Percentiles rank a stretch among this genome's conserved stretches.
Evolutionary conservation across 2,113 vertebrate genomes (phyloP).

Genomic region (Egretta garzetta): DNA sequence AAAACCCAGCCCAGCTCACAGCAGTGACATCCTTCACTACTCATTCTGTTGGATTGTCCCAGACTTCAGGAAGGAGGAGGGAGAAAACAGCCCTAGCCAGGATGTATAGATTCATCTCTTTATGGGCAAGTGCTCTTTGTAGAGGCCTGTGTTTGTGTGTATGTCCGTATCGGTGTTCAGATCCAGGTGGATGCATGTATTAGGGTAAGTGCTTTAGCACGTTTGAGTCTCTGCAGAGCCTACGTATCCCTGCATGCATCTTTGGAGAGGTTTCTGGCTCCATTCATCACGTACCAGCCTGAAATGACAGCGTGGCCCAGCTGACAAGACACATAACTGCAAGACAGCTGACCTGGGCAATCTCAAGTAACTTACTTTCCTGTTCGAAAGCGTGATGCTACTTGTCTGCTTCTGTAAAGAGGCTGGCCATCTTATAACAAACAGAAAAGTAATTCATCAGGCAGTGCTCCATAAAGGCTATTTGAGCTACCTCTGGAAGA

Average conservation of each 20-base stretch:
- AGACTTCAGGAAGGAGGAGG: not conserved
- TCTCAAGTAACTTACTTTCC: not conserved
- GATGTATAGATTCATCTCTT: not conserved
- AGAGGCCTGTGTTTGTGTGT: too few relatives aligned
- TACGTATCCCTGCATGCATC: not conserved
- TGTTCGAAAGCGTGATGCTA: not conserved
- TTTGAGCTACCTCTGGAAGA: not conserved
- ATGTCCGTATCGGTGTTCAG: not conserved
- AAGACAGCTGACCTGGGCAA: not conserved
- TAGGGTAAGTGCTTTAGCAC: not conserved
- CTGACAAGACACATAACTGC: not conserved
- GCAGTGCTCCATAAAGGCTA: not conserved
- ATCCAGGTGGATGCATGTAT: not conserved
- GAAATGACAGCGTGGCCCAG: not conserved
- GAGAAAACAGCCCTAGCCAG: not conserved
- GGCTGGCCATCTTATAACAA: not conserved
- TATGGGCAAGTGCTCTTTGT: not conserved
- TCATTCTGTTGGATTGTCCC: not conserved
- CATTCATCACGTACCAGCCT: not conserved
- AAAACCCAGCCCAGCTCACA: not conserved
- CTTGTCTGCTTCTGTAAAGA: not conserved
- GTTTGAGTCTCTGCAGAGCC: not conserved
- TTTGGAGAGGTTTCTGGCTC: not conserved
- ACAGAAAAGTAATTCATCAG: not conserved
- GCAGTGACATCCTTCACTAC: not conserved